phyloP scores from a whole-genome alignment of 2,113 vertebrate genomes.

The Bolborhynchus lineola region DNA sequence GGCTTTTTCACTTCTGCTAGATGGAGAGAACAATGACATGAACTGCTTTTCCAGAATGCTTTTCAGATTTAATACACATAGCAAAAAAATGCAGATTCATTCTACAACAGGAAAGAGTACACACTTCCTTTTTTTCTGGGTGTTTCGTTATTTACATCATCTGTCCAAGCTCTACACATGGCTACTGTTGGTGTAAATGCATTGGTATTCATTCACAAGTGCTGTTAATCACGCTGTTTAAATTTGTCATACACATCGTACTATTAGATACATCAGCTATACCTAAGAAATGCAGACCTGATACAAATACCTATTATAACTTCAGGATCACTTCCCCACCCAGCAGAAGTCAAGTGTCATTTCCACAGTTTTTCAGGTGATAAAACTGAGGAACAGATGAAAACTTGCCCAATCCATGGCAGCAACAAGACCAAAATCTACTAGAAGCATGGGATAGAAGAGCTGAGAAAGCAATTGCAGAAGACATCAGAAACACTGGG shows the following conservation, averaged over 20 bases:
- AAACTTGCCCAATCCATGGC: neutral
- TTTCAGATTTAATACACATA: neutral
- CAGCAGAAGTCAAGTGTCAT: neutral
- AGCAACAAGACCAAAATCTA: neutral
- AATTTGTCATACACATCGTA: neutral
- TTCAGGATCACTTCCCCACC: neutral
- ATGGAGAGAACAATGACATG: neutral
- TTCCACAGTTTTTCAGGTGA: neutral
- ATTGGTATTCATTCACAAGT: neutral
- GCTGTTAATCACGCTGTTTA: neutral
- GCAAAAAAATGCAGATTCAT: neutral
- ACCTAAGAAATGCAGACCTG: neutral
- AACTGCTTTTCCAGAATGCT: neutral
- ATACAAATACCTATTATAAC: neutral
- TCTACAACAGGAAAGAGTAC: neutral
- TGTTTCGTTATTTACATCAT: neutral
- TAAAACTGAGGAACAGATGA: neutral
- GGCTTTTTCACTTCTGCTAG: neutral
- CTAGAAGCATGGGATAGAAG: neutral
- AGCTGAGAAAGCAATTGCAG: neutral
- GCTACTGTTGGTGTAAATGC: neutral
- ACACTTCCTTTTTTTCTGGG: neutral
- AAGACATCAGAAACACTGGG: neutral
- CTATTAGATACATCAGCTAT: neutral
- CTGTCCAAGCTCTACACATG: neutral